Conservation (phyloP, 2,113 vertebrate species). For the Brachyhypopomus occidentalis region DNA sequence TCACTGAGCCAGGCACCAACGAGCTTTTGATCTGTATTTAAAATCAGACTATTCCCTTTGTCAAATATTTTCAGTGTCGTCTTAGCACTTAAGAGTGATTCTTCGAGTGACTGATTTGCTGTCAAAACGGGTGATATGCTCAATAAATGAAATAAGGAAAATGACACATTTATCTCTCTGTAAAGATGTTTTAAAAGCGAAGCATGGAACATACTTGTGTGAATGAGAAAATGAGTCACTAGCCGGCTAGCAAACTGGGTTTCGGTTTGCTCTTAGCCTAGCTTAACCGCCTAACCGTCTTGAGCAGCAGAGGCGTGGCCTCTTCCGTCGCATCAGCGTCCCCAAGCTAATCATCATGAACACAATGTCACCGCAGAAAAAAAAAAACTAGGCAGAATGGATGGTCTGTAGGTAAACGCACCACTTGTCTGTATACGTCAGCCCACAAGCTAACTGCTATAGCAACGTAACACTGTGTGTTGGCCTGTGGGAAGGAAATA, state of each 20-base stretch:
- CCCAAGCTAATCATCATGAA: not conserved
- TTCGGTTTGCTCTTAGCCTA: not conserved
- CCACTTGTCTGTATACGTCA: conserved; percentile 13
- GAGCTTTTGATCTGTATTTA: not conserved
- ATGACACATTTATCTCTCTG: conserved; percentile 40
- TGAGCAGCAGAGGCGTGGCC: not conserved
- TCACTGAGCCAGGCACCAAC: not conserved
- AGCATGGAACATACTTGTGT: conserved; percentile 24
- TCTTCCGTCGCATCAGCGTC: not conserved
- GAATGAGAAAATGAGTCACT: conserved; percentile 3
- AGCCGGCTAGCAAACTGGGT: not conserved
- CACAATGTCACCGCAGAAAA: not conserved
- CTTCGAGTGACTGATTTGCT: conserved; percentile 6
- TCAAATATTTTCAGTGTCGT: not conserved
- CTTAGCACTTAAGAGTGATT: not conserved
- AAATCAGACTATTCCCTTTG: not conserved
- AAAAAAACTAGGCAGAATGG: too few species aligned
- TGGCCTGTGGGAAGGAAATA: not conserved
- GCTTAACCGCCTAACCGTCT: not conserved
- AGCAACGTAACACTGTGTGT: conserved; percentile 15
- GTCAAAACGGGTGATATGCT: conserved; percentile 18
- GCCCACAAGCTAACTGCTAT: conserved; percentile 12
- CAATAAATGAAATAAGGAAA: conserved; percentile 21
- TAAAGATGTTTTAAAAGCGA: conserved; percentile 21
- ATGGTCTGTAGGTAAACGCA: conserved; percentile 33